Evolutionary conservation across 2,888 invertebrate species (phyloP).

Genomic region (Drosophila limbata): DNA sequence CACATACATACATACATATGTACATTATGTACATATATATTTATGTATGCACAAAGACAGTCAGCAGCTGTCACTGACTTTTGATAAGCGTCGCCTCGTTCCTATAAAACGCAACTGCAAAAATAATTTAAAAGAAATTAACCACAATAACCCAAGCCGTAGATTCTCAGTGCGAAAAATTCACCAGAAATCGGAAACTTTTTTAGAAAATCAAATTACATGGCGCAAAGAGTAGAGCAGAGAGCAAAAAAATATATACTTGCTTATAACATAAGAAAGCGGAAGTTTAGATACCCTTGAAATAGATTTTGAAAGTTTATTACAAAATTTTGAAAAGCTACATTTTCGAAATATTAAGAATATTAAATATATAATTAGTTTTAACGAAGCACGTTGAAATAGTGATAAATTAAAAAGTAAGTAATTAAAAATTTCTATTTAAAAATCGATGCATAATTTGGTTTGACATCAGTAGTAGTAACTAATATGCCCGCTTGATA

Average conservation of each 20-base stretch:
- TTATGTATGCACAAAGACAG: constrained; percentile 24
- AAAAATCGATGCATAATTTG: too few relatives aligned
- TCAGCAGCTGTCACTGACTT: constrained; percentile 66
- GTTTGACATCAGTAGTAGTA: background rate
- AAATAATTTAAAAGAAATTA: constrained; percentile 79
- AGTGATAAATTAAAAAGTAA: too few relatives aligned
- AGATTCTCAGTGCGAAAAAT: constrained; percentile 67
- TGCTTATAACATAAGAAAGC: constrained; percentile 3
- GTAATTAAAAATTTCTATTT: too few relatives aligned
- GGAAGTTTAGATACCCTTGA: constrained; percentile 38
- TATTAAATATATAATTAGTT: too few relatives aligned
- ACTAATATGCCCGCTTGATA: constrained; percentile 3
- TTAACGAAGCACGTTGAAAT: too few relatives aligned
- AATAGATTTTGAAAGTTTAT: background rate
- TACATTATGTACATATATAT: background rate
- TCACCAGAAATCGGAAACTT: constrained; percentile 80
- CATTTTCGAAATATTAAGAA: too few relatives aligned
- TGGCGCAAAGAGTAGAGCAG: constrained; percentile 53
- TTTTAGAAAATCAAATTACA: constrained; percentile 81
- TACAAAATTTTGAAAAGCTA: background rate
- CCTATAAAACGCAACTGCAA: constrained; percentile 64
- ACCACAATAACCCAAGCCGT: constrained; percentile 74
- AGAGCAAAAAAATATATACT: constrained; percentile 28
- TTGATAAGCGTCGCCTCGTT: constrained; percentile 61
- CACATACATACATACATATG: background rate